A percentile compares a stretch with the other conserved stretches of the same genome.
Conservation (phyloP, 2,888 invertebrate genomes). For the Drosophila acutilabella region DNA sequence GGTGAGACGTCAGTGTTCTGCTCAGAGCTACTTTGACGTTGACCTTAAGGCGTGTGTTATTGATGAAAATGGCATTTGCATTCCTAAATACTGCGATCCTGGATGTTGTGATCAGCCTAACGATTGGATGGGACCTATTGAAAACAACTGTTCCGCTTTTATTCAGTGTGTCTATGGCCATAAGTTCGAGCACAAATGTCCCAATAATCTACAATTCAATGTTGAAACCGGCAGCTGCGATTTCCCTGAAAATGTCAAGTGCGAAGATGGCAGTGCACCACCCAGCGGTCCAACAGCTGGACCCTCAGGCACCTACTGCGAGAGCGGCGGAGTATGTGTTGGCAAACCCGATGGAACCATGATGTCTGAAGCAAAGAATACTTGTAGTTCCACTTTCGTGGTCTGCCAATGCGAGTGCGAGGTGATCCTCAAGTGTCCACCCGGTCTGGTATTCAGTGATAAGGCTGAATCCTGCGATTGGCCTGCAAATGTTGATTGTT, state of each 20-base stretch:
- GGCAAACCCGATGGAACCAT: slow-evolving; percentile 56
- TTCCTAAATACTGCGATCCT: slow-evolving; percentile 51
- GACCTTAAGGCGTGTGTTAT: slow-evolving; percentile 10
- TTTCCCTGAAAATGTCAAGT: slow-evolving; percentile 68
- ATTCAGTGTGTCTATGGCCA: slow-evolving; percentile 44
- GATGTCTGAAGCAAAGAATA: slow-evolving; percentile 31
- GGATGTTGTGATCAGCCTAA: slow-evolving; percentile 55
- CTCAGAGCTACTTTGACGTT: slow-evolving; percentile 31
- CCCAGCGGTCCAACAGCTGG: slow-evolving; percentile 77
- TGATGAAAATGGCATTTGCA: slow-evolving; percentile 42
- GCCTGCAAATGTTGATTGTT: slow-evolving; percentile 59
- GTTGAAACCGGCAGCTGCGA: slow-evolving; percentile 54
- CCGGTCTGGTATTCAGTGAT: slow-evolving; percentile 57
- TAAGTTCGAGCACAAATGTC: slow-evolving; percentile 48
- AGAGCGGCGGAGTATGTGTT: slow-evolving; percentile 61
- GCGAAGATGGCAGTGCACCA: slow-evolving; percentile 61
- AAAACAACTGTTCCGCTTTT: slow-evolving; percentile 60
- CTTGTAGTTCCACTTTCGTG: slow-evolving; percentile 44
- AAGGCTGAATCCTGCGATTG: slow-evolving; percentile 61
- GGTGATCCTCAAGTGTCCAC: slow-evolving; percentile 52
- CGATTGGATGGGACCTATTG: slow-evolving; percentile 40
- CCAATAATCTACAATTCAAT: slow-evolving; percentile 71
- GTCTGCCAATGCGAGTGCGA: slow-evolving; percentile 81
- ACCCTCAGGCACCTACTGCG: slow-evolving; percentile 76
- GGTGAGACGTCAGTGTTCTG: slow-evolving; percentile 37